These are phyloP conservation scores for Pecten maximus DNA, from an alignment of 2,888 invertebrate species.

Conservation along the genomic window DNA sequence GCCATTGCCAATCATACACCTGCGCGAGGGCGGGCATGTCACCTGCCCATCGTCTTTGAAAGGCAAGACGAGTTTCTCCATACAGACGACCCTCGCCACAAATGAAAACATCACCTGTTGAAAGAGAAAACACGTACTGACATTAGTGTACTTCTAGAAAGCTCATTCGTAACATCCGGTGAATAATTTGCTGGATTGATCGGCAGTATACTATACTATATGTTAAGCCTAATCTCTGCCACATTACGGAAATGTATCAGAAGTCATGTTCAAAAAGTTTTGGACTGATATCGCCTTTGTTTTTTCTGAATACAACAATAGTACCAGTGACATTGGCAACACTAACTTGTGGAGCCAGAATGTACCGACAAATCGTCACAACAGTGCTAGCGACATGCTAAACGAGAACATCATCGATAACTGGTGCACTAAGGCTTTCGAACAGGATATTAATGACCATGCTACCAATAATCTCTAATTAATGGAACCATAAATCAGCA, in stretches of 20 bases:
- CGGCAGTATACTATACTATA: too few species aligned
- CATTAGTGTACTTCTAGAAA: too few species aligned
- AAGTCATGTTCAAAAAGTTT: too few species aligned
- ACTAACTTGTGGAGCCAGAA: background rate
- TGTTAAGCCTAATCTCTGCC: too few species aligned
- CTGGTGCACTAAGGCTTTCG: background rate
- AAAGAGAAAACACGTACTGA: background rate
- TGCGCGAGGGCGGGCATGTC: constrained; percentile 57
- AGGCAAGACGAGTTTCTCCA: constrained; percentile 75
- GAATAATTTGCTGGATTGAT: too few species aligned
- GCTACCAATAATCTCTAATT: background rate
- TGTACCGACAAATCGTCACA: background rate
- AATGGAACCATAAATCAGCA: background rate
- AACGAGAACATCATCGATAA: background rate
- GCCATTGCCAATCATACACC: constrained; percentile 65
- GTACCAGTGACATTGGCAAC: background rate
- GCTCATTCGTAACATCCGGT: too few species aligned
- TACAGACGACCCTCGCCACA: constrained; percentile 76
- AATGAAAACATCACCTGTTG: constrained; percentile 77
- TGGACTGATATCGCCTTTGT: too few species aligned
- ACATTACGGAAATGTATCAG: too few species aligned
- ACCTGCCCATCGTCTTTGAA: constrained; percentile 66
- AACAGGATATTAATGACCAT: background rate
- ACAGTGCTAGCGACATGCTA: background rate
- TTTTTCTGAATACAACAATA: background rate